A percentile compares a stretch with the other conserved stretches of the same genome.
Evolutionary conservation across 2,888 invertebrate species (phyloP).

Genomic region (Calameuta filiformis): DNA sequence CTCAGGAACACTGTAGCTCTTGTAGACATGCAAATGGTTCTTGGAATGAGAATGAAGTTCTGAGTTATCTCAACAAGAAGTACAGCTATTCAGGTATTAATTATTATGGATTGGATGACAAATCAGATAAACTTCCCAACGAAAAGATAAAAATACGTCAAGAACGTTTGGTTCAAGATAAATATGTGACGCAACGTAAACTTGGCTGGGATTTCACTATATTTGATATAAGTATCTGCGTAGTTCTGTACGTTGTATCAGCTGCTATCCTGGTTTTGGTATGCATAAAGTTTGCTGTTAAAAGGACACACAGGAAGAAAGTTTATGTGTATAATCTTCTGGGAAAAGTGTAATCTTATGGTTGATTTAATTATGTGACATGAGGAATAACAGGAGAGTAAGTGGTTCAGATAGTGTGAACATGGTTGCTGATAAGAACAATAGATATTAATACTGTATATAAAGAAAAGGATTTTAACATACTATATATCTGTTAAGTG

Average conservation of each 20-base stretch:
- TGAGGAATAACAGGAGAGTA: neutral
- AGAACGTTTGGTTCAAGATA: constrained; percentile 34
- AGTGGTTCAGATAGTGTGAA: neutral
- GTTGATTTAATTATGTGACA: neutral
- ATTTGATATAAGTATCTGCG: constrained; percentile 81
- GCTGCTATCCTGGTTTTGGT: constrained; percentile 80
- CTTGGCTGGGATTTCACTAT: constrained; percentile 71
- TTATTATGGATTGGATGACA: constrained; percentile 34
- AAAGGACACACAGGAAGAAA: constrained; percentile 79
- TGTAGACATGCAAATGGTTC: constrained; percentile 72
- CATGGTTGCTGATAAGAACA: neutral
- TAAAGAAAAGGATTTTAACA: neutral
- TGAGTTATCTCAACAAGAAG: constrained; percentile 72
- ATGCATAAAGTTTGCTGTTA: constrained; percentile 79
- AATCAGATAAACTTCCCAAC: constrained; percentile 16
- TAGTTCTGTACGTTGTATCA: constrained; percentile 80
- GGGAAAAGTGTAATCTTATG: constrained; percentile 74
- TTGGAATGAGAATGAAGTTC: constrained; percentile 75
- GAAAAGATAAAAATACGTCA: constrained; percentile 6
- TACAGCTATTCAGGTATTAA: constrained; percentile 61
- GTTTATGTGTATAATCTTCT: constrained; percentile 76
- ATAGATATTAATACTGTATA: neutral
- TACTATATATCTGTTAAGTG: neutral
- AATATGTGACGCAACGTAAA: constrained; percentile 37
- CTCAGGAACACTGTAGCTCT: constrained; percentile 73